Conservation (phyloP, 2,888 invertebrate genomes). For the Phengaris alcon region DNA sequence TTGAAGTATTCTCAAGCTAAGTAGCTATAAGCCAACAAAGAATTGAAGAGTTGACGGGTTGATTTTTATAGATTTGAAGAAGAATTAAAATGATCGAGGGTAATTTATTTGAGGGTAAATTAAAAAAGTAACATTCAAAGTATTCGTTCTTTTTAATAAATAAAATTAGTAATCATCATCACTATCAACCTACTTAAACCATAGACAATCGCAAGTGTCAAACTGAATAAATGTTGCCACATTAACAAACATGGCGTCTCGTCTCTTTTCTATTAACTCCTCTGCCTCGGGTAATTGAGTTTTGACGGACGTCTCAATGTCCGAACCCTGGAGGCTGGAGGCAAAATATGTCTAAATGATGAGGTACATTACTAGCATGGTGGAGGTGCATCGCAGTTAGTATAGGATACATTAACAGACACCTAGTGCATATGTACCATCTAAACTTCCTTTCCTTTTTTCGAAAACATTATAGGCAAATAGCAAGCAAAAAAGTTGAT, state of each 20-base stretch:
- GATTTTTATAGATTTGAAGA: too few species aligned
- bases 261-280: slow-evolving; percentile 40
- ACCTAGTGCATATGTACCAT: too few species aligned
- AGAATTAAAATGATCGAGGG: too few species aligned
- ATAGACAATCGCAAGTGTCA: slow-evolving; percentile 6
- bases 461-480: too few species aligned
- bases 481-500: too few species aligned
- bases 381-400: too few species aligned
- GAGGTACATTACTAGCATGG: not conserved
- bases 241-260: slow-evolving; percentile 23
- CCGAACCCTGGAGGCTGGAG: not conserved
- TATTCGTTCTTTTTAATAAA: too few species aligned
- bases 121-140: too few species aligned
- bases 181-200: not conserved
- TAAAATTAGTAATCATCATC: too few species aligned
- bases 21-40: slow-evolving; percentile 32
- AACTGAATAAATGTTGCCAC: slow-evolving; percentile 20
- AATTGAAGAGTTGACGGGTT: not conserved
- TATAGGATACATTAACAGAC: too few species aligned
- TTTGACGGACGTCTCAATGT: slow-evolving; percentile 16
- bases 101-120: too few species aligned
- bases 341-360: not conserved
- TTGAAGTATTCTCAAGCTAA: slow-evolving; percentile 40
- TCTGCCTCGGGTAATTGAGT: slow-evolving; percentile 27
- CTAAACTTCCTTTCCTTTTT: too few species aligned